Evolutionary conservation across 2,797 vertebrate genomes (phyloP).

Genomic region (Danio albolineatus): DNA sequence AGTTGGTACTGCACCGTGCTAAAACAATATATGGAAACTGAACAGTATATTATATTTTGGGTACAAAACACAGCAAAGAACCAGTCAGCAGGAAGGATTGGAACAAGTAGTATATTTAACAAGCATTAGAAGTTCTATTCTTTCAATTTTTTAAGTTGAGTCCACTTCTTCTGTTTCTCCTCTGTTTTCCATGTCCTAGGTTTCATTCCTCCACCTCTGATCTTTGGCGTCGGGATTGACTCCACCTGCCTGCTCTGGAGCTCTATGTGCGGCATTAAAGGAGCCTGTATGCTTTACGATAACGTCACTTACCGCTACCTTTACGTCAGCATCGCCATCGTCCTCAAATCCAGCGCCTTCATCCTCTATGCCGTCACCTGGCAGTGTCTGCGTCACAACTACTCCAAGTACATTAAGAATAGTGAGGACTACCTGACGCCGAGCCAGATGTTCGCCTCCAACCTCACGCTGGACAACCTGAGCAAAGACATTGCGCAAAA

Average conservation of each 20-base stretch:
- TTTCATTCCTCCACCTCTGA: conserved; percentile 97
- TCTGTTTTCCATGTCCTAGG: conserved; percentile 73
- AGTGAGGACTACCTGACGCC: conserved; percentile 89
- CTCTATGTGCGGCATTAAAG: conserved; percentile 88
- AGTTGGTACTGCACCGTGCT: too few species aligned
- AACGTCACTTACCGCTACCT: conserved; percentile 92
- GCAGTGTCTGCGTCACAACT: conserved; percentile 96
- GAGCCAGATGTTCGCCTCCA: conserved; percentile 94
- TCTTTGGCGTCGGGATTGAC: conserved; percentile 97
- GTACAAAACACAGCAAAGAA: too few species aligned
- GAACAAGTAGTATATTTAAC: too few species aligned
- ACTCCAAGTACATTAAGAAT: conserved; percentile 95
- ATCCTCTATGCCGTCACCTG: conserved; percentile 94
- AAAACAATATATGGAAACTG: too few species aligned
- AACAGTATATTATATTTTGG: too few species aligned
- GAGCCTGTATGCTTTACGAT: conserved; percentile 94
- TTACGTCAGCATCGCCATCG: conserved; percentile 95
- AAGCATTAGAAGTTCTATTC: background rate
- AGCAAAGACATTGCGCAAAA: conserved; percentile 89
- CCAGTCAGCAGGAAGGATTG: too few species aligned
- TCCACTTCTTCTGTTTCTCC: background rate
- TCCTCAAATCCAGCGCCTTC: conserved; percentile 93
- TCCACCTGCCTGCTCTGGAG: conserved; percentile 99
- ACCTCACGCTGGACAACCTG: conserved; percentile 93
- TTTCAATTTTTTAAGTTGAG: too few species aligned